Conservation (phyloP, 1,140 invertebrate genomes). For the Berghia stephanieae region DNA sequence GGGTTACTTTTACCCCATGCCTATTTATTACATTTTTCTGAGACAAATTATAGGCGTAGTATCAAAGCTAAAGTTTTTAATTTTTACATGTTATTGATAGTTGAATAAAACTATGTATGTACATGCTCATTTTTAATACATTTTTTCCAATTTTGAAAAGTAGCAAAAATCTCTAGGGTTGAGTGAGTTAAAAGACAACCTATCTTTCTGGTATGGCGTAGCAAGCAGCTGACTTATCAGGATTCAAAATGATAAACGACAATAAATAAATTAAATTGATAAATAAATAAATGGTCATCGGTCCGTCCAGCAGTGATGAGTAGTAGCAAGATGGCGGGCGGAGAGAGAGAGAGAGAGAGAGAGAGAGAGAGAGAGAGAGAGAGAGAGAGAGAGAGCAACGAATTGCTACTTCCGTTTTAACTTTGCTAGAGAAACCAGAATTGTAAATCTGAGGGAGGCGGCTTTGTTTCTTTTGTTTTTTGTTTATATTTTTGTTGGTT, state of each 20-base stretch:
- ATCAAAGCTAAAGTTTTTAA: too few relatives aligned
- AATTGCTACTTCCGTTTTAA: background rate
- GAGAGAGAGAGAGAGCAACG: conserved; percentile 12
- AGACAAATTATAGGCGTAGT: too few relatives aligned
- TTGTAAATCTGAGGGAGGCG: background rate
- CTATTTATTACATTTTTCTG: too few relatives aligned
- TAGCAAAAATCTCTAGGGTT: too few relatives aligned
- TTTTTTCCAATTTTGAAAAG: too few relatives aligned
- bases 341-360: conserved; percentile 24
- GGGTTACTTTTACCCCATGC: too few relatives aligned
- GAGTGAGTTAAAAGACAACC: too few relatives aligned
- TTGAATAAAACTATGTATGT: too few relatives aligned
- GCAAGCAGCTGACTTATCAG: background rate
- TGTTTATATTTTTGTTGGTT: background rate
- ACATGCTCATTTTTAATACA: too few relatives aligned
- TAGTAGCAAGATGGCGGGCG: background rate
- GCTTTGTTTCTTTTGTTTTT: background rate
- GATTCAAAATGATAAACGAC: background rate
- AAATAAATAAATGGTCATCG: background rate
- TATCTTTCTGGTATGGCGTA: background rate
- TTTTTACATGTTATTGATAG: too few relatives aligned
- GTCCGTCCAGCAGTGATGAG: background rate
- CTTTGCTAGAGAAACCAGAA: background rate
- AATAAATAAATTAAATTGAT: background rate
- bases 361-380: conserved; percentile 27